Conservation (phyloP, 2,888 invertebrate genomes). For the Pristionchus exspectatus region DNA sequence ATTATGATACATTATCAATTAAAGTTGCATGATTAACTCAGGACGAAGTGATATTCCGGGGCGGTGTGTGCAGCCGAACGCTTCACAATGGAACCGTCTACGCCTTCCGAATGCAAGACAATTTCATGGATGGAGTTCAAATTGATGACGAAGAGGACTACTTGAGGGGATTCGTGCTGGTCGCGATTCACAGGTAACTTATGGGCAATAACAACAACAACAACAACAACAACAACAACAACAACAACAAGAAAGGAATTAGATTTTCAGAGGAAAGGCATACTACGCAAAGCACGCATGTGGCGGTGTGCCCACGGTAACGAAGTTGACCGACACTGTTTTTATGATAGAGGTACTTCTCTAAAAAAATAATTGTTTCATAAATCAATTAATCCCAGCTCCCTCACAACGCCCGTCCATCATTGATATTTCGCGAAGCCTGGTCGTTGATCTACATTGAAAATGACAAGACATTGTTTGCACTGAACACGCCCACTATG, state of each 20-base stretch:
- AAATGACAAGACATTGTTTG: neutral
- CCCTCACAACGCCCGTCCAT: neutral
- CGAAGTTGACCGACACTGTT: neutral
- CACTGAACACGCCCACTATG: neutral
- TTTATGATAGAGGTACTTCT: neutral
- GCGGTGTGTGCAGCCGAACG: neutral
- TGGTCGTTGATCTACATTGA: slow-evolving; percentile 10
- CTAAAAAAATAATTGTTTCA: neutral
- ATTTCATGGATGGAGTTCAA: neutral
- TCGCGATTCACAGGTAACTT: neutral
- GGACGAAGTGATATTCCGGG: neutral
- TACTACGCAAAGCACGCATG: slow-evolving; percentile 17
- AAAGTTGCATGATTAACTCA: too few species aligned
- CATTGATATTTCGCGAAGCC: neutral
- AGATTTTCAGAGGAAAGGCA: neutral
- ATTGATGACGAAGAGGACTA: neutral
- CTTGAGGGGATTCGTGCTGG: neutral
- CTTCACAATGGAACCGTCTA: neutral
- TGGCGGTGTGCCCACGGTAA: neutral
- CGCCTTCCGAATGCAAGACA: neutral
- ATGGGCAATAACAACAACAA: neutral
- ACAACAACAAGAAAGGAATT: too few species aligned
- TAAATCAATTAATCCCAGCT: neutral
- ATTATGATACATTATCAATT: too few species aligned
- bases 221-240: too few species aligned